phyloP scores from a whole-genome alignment of 2,113 vertebrate species.

The Leucopsar rothschildi region DNA sequence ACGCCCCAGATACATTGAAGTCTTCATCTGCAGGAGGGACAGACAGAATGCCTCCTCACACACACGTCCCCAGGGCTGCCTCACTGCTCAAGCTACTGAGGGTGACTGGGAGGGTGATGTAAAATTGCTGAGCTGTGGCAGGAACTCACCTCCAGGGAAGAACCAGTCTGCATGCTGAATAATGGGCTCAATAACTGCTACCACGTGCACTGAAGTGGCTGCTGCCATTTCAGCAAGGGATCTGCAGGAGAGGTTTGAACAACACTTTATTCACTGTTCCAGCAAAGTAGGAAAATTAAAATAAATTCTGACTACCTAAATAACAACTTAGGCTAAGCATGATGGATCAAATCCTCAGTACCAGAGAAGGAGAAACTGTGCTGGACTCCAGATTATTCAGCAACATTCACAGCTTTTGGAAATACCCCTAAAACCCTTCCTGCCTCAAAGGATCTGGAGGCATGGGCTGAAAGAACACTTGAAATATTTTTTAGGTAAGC shows the following conservation, averaged over 20 bases:
- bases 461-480: neutral
- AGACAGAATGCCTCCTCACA: neutral
- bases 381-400: neutral
- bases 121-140: neutral
- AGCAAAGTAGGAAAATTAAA: neutral
- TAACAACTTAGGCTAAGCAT: neutral
- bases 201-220: constrained; percentile 94
- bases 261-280: neutral
- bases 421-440: neutral
- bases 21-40: constrained; percentile 83
- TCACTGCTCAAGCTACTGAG: neutral
- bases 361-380: neutral
- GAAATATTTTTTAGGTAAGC: neutral
- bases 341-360: neutral
- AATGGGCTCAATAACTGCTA: constrained; percentile 93
- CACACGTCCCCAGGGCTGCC: neutral
- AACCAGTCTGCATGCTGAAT: constrained; percentile 98
- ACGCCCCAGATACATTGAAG: constrained; percentile 95
- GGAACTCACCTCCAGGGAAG: constrained; percentile 89
- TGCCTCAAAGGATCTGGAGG: neutral
- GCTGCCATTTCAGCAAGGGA: constrained; percentile 95
- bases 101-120: neutral
- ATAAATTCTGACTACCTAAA: neutral
- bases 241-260: constrained; percentile 63
- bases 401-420: neutral